These are phyloP conservation scores for Scaptodrosophila latifasciaeformis DNA, from an alignment of 2,888 invertebrate species.

Conservation along the genomic window DNA sequence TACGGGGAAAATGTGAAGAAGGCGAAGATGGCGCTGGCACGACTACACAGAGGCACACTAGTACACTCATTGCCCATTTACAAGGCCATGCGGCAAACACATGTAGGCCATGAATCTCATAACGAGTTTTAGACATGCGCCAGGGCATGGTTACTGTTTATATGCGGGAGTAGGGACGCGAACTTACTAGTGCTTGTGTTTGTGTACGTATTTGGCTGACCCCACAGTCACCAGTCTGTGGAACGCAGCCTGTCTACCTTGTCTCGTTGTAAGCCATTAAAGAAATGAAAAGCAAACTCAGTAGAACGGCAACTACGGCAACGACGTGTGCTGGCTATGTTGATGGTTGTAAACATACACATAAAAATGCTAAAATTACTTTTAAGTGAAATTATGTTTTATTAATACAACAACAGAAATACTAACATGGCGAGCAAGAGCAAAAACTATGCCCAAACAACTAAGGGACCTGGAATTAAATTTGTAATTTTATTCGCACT, in stretches of 20 bases:
- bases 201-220: neutral
- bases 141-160: slow-evolving; percentile 25
- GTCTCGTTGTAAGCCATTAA: slow-evolving; percentile 54
- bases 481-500: slow-evolving; percentile 24
- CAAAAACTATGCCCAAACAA: slow-evolving; percentile 11
- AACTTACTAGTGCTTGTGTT: slow-evolving; percentile 11
- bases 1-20: slow-evolving; percentile 25
- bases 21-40: slow-evolving; percentile 16
- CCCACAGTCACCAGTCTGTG: slow-evolving; percentile 50
- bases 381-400: slow-evolving; percentile 63
- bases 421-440: too few species aligned
- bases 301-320: slow-evolving; percentile 4
- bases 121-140: slow-evolving; percentile 65
- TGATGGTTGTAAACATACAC: slow-evolving; percentile 43
- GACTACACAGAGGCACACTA: slow-evolving; percentile 35
- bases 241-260: slow-evolving; percentile 45
- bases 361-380: slow-evolving; percentile 60
- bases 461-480: slow-evolving; percentile 14
- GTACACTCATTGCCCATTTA: slow-evolving; percentile 59
- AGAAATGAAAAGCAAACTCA: slow-evolving; percentile 63
- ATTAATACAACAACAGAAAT: slow-evolving; percentile 43
- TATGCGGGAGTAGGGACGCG: slow-evolving; percentile 1
- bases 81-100: slow-evolving; percentile 64
- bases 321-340: slow-evolving; percentile 11
- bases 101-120: slow-evolving; percentile 66